Percentiles rank a stretch among this genome's conserved stretches.
Conservation (phyloP, 1,140 invertebrate species). For the Atopsyche davidsoni region DNA sequence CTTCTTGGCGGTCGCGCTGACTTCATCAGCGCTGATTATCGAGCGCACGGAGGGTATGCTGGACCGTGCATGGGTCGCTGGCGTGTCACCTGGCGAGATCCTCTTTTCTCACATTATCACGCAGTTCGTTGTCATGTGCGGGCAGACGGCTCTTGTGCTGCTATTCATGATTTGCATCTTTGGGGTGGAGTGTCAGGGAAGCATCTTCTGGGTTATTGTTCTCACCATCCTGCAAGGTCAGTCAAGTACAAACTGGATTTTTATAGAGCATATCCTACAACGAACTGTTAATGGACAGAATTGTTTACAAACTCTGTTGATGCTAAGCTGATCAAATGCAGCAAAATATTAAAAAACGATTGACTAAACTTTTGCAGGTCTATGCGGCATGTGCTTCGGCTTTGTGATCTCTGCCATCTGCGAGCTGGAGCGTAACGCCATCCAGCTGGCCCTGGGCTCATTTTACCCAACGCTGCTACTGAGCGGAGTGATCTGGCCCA, state of each 20-base stretch:
- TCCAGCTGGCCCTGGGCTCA: slow-evolving; percentile 87
- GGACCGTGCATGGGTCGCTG: slow-evolving; percentile 82
- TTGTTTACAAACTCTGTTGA: too few species aligned
- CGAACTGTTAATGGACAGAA: too few species aligned
- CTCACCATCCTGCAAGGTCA: slow-evolving; percentile 80
- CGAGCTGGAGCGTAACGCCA: slow-evolving; percentile 88
- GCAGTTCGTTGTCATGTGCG: slow-evolving; percentile 89
- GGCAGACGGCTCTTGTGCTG: slow-evolving; percentile 81
- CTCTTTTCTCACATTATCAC: slow-evolving; percentile 87
- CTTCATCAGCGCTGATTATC: slow-evolving; percentile 84
- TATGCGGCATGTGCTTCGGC: slow-evolving; percentile 92
- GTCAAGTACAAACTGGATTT: too few species aligned
- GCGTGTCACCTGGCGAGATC: slow-evolving; percentile 83
- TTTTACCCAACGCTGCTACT: slow-evolving; percentile 91
- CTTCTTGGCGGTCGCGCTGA: slow-evolving; percentile 89
- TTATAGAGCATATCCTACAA: too few species aligned
- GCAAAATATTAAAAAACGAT: too few species aligned
- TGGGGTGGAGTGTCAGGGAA: slow-evolving; percentile 78
- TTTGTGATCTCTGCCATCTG: slow-evolving; percentile 91
- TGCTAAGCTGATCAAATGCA: too few species aligned
- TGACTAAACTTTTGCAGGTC: slow-evolving; percentile 38
- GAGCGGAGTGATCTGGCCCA: slow-evolving; percentile 86
- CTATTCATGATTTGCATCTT: slow-evolving; percentile 89
- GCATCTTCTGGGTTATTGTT: slow-evolving; percentile 75
- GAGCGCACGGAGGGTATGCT: slow-evolving; percentile 84